Evolutionary conservation across 2,113 vertebrate genomes (phyloP), one percentile per base, ranked within the genome.

Genomic region (Podarcis raffonei): DNA sequence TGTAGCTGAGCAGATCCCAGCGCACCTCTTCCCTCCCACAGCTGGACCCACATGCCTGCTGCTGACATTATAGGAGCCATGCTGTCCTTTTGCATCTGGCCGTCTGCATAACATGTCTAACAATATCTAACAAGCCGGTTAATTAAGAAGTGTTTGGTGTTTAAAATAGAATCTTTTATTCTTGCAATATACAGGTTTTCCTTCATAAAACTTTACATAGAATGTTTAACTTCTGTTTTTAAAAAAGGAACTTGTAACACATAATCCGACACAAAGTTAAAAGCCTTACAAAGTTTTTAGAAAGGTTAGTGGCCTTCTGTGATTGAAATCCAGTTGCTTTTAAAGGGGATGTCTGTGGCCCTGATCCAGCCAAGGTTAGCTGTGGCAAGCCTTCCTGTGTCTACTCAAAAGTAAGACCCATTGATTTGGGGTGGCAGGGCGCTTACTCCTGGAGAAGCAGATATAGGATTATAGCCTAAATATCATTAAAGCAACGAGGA

Each of bases 101-200:
- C 22, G 23, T 48, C 42, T 6, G 1, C 42, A 42, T 42, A 42
- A 23, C 42, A 25, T 59, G 39, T 22, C 75, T 57, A 74, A 59
- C 30, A 35, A 48, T 22, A 5, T 5, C 83, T 85, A 11, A 30
- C 30, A 81, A 18, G 22, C 86, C 4, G 30, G n/a, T 59, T 27
- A 72, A 53, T 32, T 42, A 79, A 15, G 27, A 72, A 68, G 25
- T 76, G 5, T 42, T 90, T 15, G 6, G 81, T 53, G n/a, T 69
- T 91, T 92, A 93, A 95, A 96, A 95, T 90, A 95, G 0, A 95
- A 79, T 78, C 90, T 81, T 95, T 95, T 96, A 95, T 95, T 95
- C 94, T 90, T 87, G 59, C 90, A 82, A 83, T 57, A 93, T 35
- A 89, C 65, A 90, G 79, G 57, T n/a, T 91, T 91, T 85, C 72